Evolutionary conservation across 2,888 invertebrate genomes (phyloP), one percentile per base, ranked within the genome.

Genomic region (Cerastoderma edule): DNA sequence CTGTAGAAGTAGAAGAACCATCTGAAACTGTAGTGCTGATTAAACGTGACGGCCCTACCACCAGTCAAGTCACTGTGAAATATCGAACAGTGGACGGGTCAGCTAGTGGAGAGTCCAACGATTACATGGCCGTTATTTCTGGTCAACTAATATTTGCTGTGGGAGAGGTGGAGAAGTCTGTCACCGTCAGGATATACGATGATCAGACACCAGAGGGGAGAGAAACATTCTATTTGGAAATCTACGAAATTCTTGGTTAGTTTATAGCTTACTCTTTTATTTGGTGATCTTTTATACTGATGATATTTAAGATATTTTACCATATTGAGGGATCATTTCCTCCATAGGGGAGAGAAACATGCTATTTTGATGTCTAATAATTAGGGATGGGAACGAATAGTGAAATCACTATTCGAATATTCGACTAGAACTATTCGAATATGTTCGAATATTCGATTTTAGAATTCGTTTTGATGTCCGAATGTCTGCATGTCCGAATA

Each of bases 221-320:
- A 69, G 92, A 92, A 78, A 84, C 80, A 0, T 91, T 92, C 73
- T 85, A 73, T 72, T 73, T 92, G 10, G 87, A 90, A 56, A 80
- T 92, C 22, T 92, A 85, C 81, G 89, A 92, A 70, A 83, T 90
- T 30, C 78, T 85, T 75, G 92, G 92, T 92, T 78, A 72, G 77
- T 71, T 16, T 33, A 35, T 32, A 13, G 10, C 39, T 39, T 8
- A 39, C 39, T 39, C n/a, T n/a, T n/a, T n/a, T n/a, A n/a, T n/a
- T n/a, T n/a, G n/a, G n/a, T n/a, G n/a, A n/a, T n/a, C n/a, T n/a
- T n/a, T n/a, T n/a, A n/a, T n/a, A n/a, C n/a, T n/a, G n/a, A n/a
- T n/a, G n/a, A n/a, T n/a, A n/a, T n/a, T n/a, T n/a, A n/a, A n/a
- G n/a, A n/a, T n/a, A n/a, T n/a, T n/a, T n/a, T n/a, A n/a, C n/a